Evolutionary conservation across 2,888 invertebrate genomes (phyloP), one percentile per base, ranked within the genome.

Genomic region (Lissonota sp.): DNA sequence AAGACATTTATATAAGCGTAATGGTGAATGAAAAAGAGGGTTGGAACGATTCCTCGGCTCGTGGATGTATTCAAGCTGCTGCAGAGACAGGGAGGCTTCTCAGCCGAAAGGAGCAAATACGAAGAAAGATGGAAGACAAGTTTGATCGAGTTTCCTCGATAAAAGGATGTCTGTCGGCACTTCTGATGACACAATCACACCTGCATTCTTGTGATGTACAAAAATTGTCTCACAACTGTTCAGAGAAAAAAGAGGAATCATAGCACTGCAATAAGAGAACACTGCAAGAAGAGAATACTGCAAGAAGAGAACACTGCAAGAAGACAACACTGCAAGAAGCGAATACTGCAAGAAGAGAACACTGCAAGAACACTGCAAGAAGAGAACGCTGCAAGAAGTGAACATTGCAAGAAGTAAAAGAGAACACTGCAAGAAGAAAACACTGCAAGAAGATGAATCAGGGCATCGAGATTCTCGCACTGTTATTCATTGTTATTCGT

Each of bases 401-500:
- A n/a, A n/a, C n/a, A n/a, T n/a, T n/a, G n/a, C n/a, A n/a, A n/a
- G n/a, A n/a, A n/a, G n/a, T n/a, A n/a, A n/a, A n/a, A n/a, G n/a
- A n/a, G n/a, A n/a, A n/a, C n/a, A n/a, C n/a, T n/a, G n/a, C n/a
- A n/a, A n/a, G n/a, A n/a, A n/a, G n/a, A n/a, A n/a, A n/a, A n/a
- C n/a, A n/a, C n/a, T n/a, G n/a, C n/a, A n/a, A n/a, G n/a, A n/a
- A n/a, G 42, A 60, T 55, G 66, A 71, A 60, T 67, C 16, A 64
- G 70, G 44, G 60, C 72, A 70, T 49, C 44, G 70, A 58, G 78
- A 62, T 79, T 73, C 75, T 79, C 44, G 51, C 46, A 39, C 57
- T 6, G 44, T 46, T n/a, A 42, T 70, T 76, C 62, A 72, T 64
- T 14, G 10, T 16, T 14, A 46, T 62, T 44, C 86, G 86, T 88